Evolutionary conservation across 1,140 invertebrate species (phyloP), one percentile per base, ranked within the genome.

Genomic region (Propsilocerus akamusi): DNA sequence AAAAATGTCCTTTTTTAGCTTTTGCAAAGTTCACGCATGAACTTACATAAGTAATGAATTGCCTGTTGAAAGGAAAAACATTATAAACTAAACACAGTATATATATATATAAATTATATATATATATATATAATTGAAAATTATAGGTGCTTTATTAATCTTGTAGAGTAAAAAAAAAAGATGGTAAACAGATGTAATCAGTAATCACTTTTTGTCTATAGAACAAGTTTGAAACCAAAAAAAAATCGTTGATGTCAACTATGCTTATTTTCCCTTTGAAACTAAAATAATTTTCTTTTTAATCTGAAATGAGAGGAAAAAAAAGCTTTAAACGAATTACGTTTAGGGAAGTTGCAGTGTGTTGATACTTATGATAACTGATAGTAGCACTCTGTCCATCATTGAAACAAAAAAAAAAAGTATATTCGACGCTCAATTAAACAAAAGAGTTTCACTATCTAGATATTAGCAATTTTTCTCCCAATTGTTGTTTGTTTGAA

Each of bases 111-210:
- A 11, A 30, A 8, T 30, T n/a, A 30, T 11, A 30, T 11, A 11
- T 30, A 30, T n/a, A 30, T n/a, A 11, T 11, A 20, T 7, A 41
- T 17, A 41, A 41, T 41, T 41, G 14, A 41, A 37, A 41, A 41
- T 20, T 41, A 41, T 41, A 41, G 34, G 34, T 41, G 34, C 34
- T 41, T 41, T 41, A 41, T 41, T 41, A 20, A 41, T 41, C 34
- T 41, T 41, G 34, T 41, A 17, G 34, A 8, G 34, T 41, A 41
- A 41, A 4, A 20, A 7, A 41, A 41, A 17, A 17, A 17, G 8
- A 17, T 17, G 5, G 17, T 20, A 17, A 17, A 41, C 4, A 17
- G 14, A 7, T 12, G 2, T 2, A 30, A 30, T 4, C 14, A 12
- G 11, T 30, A 3, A 12, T 30, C 28, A 4, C 28, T 30, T n/a